phyloP scores from a whole-genome alignment of 2,888 invertebrate genomes.

The Brachyptera putata region DNA sequence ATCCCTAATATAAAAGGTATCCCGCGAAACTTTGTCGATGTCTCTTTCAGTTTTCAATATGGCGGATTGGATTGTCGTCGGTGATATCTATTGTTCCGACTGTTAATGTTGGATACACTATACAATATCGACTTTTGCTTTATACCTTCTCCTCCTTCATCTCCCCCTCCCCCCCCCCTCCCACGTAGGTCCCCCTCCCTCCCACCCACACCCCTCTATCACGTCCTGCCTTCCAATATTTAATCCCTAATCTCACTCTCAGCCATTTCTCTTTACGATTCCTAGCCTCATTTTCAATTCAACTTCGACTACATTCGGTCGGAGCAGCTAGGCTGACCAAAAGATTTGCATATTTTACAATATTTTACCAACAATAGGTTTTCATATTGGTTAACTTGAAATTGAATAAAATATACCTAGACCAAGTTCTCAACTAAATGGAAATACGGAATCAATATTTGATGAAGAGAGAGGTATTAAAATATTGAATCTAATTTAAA shows the following conservation, averaged over 20 bases:
- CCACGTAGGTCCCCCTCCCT: not conserved
- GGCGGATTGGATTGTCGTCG: constrained; percentile 8
- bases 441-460: too few species aligned
- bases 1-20: too few species aligned
- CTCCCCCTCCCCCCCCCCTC: constrained; percentile 1
- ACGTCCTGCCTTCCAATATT: constrained; percentile 26
- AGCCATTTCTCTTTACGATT: constrained; percentile 17
- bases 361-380: too few species aligned
- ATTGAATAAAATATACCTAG: too few species aligned
- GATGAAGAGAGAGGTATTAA: too few species aligned
- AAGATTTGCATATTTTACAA: constrained; percentile 3
- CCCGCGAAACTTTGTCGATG: too few species aligned
- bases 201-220: not conserved
- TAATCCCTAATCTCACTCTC: constrained; percentile 31
- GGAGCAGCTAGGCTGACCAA: not conserved
- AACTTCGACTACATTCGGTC: not conserved
- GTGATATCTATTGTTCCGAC: constrained; percentile 28
- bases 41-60: not conserved
- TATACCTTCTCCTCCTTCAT: constrained; percentile 5
- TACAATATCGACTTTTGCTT: constrained; percentile 30
- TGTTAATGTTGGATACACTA: constrained; percentile 29
- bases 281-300: constrained; percentile 5
- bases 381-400: too few species aligned
- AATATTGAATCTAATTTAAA: too few species aligned
- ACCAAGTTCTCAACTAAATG: too few species aligned